Conservation (phyloP, 2,797 vertebrate genomes). For the Notolabrus celidotus region DNA sequence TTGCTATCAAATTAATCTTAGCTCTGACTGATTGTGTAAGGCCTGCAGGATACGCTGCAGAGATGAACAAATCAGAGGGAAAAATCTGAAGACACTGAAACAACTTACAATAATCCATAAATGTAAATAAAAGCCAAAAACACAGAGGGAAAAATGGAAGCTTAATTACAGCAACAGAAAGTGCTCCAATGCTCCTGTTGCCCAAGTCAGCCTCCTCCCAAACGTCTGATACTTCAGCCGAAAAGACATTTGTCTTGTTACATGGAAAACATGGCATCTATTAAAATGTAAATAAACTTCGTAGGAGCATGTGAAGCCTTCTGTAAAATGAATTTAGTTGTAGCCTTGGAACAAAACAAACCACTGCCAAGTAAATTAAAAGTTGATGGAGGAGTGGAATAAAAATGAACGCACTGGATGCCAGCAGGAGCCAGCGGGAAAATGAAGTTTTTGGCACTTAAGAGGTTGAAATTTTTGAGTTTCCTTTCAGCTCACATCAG, state of each 20-base stretch:
- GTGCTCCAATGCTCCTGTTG: background rate
- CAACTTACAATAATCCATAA: background rate
- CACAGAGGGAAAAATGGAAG: background rate
- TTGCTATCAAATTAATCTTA: conserved; percentile 51
- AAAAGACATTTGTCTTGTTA: conserved; percentile 8
- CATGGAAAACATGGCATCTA: conserved; percentile 17
- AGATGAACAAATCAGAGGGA: background rate
- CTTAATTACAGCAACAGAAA: background rate
- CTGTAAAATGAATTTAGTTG: conserved; percentile 40
- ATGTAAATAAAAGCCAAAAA: background rate
- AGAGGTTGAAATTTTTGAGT: conserved; percentile 30
- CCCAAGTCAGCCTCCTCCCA: background rate
- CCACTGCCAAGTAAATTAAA: conserved; percentile 47
- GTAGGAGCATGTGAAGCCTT: conserved; percentile 9
- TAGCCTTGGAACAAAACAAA: conserved; percentile 47
- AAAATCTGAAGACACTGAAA: background rate
- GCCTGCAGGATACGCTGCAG: conserved; percentile 17
- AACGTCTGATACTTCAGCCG: background rate
- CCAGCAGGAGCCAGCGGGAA: conserved; percentile 9
- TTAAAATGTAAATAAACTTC: conserved; percentile 32
- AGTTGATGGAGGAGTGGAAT: conserved; percentile 36
- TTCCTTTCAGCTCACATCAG: conserved; percentile 12
- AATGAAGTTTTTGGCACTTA: conserved; percentile 13
- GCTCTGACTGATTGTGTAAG: conserved; percentile 20
- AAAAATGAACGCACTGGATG: conserved; percentile 20